phyloP scores from a whole-genome alignment of 2,797 vertebrate species.

The Enteromius argenteus region DNA sequence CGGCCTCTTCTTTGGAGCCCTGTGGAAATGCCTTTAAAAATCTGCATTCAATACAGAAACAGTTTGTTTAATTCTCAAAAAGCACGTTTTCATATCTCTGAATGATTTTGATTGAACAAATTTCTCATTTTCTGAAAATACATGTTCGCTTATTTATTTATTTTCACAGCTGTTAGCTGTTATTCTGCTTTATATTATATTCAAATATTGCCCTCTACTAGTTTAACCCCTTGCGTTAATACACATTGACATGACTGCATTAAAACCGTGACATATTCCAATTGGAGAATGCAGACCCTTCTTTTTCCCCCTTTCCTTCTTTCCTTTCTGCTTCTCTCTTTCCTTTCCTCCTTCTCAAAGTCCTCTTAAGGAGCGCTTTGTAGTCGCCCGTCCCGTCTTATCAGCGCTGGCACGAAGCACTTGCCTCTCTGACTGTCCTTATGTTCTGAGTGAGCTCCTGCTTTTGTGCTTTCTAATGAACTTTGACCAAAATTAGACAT shows the following conservation, averaged over 20 bases:
- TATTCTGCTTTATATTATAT: constrained; percentile 69
- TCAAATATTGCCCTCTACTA: constrained; percentile 64
- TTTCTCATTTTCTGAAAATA: neutral
- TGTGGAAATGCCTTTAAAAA: constrained; percentile 61
- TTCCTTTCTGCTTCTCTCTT: constrained; percentile 64
- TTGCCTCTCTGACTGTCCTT: constrained; percentile 83
- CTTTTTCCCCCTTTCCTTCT: constrained; percentile 43
- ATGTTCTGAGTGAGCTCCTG: constrained; percentile 79
- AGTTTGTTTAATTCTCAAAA: constrained; percentile 57
- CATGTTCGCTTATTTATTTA: neutral
- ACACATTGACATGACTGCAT: constrained; percentile 60
- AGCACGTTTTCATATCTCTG: constrained; percentile 54
- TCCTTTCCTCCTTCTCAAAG: constrained; percentile 69
- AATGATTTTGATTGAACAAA: constrained; percentile 49
- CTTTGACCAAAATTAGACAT: constrained; percentile 87
- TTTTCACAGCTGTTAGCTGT: constrained; percentile 43
- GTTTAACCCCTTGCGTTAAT: constrained; percentile 62
- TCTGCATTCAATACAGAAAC: constrained; percentile 60
- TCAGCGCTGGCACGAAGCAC: constrained; percentile 78
- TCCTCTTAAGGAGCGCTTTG: constrained; percentile 78
- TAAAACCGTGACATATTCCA: constrained; percentile 63
- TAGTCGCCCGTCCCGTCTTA: constrained; percentile 78
- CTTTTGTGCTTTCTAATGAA: constrained; percentile 84
- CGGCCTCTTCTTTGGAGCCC: constrained; percentile 60
- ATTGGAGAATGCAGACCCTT: constrained; percentile 65